Conservation (phyloP, 37 sponge, comb jelly and placozoan genomes). For the Mnemiopsis leidyi region DNA sequence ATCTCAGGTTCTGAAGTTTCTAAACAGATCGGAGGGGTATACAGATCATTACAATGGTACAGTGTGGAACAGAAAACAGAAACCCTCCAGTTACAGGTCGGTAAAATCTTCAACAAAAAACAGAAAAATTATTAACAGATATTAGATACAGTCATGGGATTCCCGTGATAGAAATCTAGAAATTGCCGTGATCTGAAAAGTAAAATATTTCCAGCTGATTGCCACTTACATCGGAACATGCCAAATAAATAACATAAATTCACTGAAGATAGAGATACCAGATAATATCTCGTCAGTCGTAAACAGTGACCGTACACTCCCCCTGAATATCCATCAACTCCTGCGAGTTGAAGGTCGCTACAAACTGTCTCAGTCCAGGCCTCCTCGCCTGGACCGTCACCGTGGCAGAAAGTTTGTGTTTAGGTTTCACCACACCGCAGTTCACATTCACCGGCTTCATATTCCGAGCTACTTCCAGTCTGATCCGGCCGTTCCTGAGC, state of each 20-base stretch:
- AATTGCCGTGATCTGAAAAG: too few species aligned
- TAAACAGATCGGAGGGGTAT: constrained; percentile 32
- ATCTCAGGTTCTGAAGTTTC: not conserved
- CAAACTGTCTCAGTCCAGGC: not conserved
- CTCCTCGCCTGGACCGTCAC: not conserved
- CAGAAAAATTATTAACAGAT: too few species aligned
- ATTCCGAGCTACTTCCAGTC: not conserved
- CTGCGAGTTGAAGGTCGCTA: not conserved
- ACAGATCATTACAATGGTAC: constrained; percentile 48
- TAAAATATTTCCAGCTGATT: too few species aligned
- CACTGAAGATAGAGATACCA: too few species aligned
- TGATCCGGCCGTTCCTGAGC: not conserved
- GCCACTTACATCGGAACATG: too few species aligned
- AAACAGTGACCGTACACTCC: not conserved
- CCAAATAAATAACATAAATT: too few species aligned
- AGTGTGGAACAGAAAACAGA: not conserved
- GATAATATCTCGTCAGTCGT: too few species aligned
- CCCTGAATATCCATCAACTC: constrained; percentile 5
- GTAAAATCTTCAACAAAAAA: not conserved
- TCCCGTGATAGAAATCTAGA: too few species aligned
- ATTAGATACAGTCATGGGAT: too few species aligned
- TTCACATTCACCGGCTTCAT: not conserved
- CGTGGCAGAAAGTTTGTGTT: not conserved
- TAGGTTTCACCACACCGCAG: constrained; percentile 14
- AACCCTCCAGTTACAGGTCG: constrained; percentile 52